Conservation (phyloP, 23 tunicate genomes). For the Halocynthia roretzi region DNA sequence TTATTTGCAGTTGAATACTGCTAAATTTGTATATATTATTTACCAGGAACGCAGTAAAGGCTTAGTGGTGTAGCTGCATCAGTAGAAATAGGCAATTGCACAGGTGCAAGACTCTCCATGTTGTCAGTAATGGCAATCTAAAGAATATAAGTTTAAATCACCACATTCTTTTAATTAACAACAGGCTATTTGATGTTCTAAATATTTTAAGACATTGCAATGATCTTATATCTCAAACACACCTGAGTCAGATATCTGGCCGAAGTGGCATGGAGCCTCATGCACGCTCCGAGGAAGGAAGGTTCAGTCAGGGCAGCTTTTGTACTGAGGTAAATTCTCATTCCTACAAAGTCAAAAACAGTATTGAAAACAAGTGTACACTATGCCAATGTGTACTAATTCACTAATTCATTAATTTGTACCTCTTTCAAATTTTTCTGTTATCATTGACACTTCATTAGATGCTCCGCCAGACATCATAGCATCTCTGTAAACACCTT, state of each 20-base stretch:
- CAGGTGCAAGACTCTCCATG: constrained; percentile 14
- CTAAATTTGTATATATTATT: too few relatives aligned
- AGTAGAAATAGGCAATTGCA: constrained; percentile 2
- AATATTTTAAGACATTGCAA: too few relatives aligned
- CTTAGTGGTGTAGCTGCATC: neutral
- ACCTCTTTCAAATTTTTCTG: constrained; percentile 31
- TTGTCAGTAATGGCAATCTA: constrained; percentile 8
- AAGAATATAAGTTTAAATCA: too few relatives aligned
- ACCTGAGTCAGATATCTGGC: constrained; percentile 46
- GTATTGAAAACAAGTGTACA: too few relatives aligned
- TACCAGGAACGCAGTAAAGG: constrained; percentile 13
- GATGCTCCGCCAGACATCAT: neutral
- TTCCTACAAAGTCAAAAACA: neutral
- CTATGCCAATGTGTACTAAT: too few relatives aligned
- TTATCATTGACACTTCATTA: constrained; percentile 5
- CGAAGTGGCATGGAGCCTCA: constrained; percentile 41
- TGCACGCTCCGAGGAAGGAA: constrained; percentile 27
- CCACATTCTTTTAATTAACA: too few relatives aligned
- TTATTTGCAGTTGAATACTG: too few relatives aligned
- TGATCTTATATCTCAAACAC: neutral
- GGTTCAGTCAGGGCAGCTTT: constrained; percentile 47
- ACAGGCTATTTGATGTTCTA: too few relatives aligned
- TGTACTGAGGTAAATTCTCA: constrained; percentile 36
- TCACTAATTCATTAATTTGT: neutral
- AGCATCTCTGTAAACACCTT: constrained; percentile 10